These are phyloP conservation scores for Pentalonia nigronervosa DNA, from an alignment of 1,140 invertebrate genomes.

Conservation along the genomic window DNA sequence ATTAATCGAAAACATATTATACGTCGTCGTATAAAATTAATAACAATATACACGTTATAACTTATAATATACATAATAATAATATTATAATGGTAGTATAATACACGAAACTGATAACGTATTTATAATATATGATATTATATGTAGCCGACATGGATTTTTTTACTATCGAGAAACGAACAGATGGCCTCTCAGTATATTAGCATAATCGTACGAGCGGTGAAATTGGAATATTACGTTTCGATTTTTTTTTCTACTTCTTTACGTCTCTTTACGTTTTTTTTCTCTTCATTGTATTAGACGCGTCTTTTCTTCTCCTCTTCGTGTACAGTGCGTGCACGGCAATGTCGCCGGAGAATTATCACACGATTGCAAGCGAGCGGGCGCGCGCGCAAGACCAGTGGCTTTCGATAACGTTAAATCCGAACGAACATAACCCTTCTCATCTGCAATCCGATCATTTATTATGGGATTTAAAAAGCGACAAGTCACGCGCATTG, in stretches of 20 bases:
- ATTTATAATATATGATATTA: neutral
- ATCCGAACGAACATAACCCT: conserved; percentile 35
- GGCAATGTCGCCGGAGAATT: conserved; percentile 43
- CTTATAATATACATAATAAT: neutral
- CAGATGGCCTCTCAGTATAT: conserved; percentile 23
- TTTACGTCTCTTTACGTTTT: neutral
- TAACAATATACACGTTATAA: neutral
- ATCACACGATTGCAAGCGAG: conserved; percentile 4
- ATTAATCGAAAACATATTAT: conserved; percentile 1
- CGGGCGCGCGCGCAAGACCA: conserved; percentile 43
- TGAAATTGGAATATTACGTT: conserved; percentile 44
- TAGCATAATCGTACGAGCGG: conserved; percentile 42
- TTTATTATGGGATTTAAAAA: conserved; percentile 58
- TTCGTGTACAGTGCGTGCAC: conserved; percentile 42
- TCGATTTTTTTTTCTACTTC: conserved; percentile 37
- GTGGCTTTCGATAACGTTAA: conserved; percentile 58
- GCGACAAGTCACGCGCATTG: conserved; percentile 57
- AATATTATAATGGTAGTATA: neutral
- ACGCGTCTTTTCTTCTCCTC: conserved; percentile 2
- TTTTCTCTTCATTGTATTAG: neutral
- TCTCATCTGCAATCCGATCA: conserved; percentile 56
- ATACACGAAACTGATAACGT: neutral
- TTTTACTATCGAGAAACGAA: conserved; percentile 15
- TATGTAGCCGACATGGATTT: neutral
- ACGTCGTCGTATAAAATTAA: neutral